phyloP scores from a whole-genome alignment of 2,113 vertebrate genomes.

The Sturnira hondurensis region DNA sequence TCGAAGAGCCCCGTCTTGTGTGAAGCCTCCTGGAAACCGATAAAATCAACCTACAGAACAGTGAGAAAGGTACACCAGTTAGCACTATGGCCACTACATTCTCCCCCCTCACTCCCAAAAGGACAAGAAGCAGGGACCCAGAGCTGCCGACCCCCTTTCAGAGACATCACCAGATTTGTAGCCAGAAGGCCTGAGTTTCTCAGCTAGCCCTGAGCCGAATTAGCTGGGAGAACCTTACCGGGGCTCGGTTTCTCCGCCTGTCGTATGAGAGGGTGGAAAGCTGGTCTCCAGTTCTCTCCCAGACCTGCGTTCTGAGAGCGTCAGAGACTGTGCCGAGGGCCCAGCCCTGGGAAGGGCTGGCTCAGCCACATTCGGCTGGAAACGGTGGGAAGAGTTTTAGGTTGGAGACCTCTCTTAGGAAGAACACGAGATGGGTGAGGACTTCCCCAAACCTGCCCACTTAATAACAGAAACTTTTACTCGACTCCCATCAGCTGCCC shows the following conservation, averaged over 20 bases:
- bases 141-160: neutral
- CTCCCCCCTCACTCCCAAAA: neutral
- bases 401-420: neutral
- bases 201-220: neutral
- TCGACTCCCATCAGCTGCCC: neutral
- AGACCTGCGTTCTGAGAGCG: neutral
- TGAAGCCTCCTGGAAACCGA: neutral
- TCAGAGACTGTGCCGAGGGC: neutral
- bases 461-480: neutral
- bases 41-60: neutral
- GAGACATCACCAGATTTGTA: neutral
- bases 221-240: neutral
- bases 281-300: neutral
- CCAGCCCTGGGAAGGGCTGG: neutral
- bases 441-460: neutral
- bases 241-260: neutral
- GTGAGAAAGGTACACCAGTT: neutral
- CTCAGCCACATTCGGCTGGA: neutral
- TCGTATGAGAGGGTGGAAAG: neutral
- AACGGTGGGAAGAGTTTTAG: too few relatives aligned
- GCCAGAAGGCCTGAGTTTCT: neutral
- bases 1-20: neutral
- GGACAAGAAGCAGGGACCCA: neutral
- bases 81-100: neutral
- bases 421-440: neutral